Evolutionary conservation across 2,113 vertebrate species (phyloP).

Genomic region (Erinaceus europaeus): DNA sequence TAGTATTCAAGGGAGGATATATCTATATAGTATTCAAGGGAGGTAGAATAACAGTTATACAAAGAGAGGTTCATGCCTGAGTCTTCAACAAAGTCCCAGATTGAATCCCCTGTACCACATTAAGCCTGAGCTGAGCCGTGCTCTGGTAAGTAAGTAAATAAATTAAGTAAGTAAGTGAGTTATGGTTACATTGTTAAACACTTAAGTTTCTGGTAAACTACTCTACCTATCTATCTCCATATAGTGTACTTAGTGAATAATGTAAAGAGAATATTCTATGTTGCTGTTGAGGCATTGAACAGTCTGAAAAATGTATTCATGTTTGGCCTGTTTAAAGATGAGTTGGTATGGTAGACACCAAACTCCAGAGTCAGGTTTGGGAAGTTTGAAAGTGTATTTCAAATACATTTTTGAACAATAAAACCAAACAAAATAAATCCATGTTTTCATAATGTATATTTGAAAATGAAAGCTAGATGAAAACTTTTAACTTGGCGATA

Average conservation of each 20-base stretch:
- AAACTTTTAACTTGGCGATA: too few relatives aligned
- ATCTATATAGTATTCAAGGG: too few relatives aligned
- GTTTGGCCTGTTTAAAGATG: not conserved
- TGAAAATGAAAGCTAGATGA: not conserved
- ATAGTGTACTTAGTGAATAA: not conserved
- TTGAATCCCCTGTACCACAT: too few relatives aligned
- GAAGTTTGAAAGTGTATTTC: not conserved
- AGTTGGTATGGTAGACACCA: not conserved
- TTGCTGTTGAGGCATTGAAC: not conserved
- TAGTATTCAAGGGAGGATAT: too few relatives aligned
- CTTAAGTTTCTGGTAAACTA: not conserved
- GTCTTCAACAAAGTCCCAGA: too few relatives aligned
- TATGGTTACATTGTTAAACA: constrained; percentile 1
- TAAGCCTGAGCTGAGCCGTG: too few relatives aligned
- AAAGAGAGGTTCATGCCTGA: too few relatives aligned
- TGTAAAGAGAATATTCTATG: not conserved
- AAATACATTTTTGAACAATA: not conserved
- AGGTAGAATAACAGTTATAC: too few relatives aligned
- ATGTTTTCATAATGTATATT: not conserved
- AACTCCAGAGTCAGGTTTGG: not conserved
- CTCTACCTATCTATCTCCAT: not conserved
- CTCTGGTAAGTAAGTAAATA: too few relatives aligned
- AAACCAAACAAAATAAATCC: constrained; percentile 12
- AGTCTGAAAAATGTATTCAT: too few relatives aligned
- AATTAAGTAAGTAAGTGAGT: too few relatives aligned